A percentile compares a stretch with the other conserved stretches of the same genome.
Conservation (phyloP, 2,113 vertebrate species). For the Chaenocephalus aceratus region DNA sequence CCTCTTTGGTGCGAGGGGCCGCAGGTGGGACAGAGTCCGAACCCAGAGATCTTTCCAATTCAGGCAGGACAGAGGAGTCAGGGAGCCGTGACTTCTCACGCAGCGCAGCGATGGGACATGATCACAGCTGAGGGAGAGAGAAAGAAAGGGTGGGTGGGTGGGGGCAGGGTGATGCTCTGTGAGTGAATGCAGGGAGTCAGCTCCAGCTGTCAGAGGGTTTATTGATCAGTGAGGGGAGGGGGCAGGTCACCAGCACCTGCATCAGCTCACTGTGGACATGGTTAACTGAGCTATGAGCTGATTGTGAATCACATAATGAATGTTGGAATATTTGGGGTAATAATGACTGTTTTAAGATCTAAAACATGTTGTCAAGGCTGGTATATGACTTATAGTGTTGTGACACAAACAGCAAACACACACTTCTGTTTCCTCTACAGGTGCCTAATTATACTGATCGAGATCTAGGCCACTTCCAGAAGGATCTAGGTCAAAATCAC, state of each 20-base stretch:
- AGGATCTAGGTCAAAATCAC: too few species aligned
- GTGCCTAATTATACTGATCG: slow-evolving; percentile 2
- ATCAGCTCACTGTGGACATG: background rate
- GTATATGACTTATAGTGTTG: slow-evolving; percentile 5
- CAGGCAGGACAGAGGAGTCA: slow-evolving; percentile 54
- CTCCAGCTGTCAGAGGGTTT: slow-evolving; percentile 80
- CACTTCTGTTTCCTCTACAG: slow-evolving; percentile 3
- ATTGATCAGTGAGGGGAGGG: slow-evolving; percentile 75
- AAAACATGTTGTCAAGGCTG: background rate
- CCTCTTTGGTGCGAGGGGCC: slow-evolving; percentile 27
- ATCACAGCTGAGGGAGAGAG: slow-evolving; percentile 49
- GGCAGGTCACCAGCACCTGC: slow-evolving; percentile 62
- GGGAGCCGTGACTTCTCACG: slow-evolving; percentile 70
- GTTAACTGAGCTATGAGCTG: background rate
- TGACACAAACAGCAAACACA: background rate
- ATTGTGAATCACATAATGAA: background rate
- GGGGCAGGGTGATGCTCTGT: slow-evolving; percentile 66
- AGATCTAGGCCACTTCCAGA: too few species aligned
- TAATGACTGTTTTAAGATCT: background rate
- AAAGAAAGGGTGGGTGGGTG: slow-evolving; percentile 23
- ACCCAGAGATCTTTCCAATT: slow-evolving; percentile 42
- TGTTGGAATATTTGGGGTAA: background rate
- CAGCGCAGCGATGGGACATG: slow-evolving; percentile 46
- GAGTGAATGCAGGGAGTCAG: slow-evolving; percentile 75
- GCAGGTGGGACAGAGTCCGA: slow-evolving; percentile 57